Evolutionary conservation across 2,113 vertebrate species (phyloP).

Genomic region (Leucoraja erinaceus): DNA sequence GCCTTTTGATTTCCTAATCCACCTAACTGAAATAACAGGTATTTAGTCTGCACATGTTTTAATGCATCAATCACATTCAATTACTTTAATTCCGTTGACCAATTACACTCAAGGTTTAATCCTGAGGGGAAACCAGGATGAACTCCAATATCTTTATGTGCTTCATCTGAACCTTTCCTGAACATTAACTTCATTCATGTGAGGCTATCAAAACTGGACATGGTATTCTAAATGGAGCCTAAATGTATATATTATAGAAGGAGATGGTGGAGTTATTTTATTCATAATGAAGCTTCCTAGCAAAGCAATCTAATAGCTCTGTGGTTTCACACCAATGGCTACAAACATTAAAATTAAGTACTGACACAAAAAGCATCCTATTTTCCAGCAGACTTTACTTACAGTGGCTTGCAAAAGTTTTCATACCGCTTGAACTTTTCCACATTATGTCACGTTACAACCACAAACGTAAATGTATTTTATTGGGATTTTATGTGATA

Average conservation of each 20-base stretch:
- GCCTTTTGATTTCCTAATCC: neutral
- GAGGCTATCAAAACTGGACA: neutral
- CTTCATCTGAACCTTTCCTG: neutral
- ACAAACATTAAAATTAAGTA: neutral
- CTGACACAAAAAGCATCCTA: neutral
- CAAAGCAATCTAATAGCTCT: neutral
- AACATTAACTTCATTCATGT: neutral
- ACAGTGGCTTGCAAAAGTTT: too few relatives aligned
- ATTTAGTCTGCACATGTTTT: neutral
- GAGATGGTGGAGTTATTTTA: neutral
- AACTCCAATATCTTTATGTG: neutral
- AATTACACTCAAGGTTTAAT: neutral
- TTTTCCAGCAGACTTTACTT: neutral
- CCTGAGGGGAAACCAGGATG: neutral
- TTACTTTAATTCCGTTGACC: neutral
- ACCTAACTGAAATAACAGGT: neutral
- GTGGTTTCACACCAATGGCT: neutral
- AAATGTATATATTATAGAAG: neutral
- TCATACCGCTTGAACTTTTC: too few relatives aligned
- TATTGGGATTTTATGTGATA: too few relatives aligned
- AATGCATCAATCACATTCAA: neutral
- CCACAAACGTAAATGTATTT: too few relatives aligned
- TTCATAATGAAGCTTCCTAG: neutral
- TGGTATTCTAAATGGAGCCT: neutral
- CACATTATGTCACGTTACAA: too few relatives aligned